phyloP scores from a whole-genome alignment of 2,888 invertebrate genomes.

The Drosophila kambysellisi region DNA sequence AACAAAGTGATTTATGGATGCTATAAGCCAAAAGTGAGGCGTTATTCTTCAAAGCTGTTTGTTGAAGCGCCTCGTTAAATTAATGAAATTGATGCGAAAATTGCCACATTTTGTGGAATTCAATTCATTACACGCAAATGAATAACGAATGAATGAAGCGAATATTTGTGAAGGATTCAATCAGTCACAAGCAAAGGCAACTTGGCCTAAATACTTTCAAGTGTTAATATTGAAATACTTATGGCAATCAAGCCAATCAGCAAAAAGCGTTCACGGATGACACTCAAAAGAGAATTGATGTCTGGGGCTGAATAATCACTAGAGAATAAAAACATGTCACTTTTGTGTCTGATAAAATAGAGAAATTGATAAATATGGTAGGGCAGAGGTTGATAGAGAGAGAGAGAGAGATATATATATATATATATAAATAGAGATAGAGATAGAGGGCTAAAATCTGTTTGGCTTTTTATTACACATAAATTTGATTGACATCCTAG shows the following conservation, averaged over 20 bases:
- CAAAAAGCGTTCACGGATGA: not conserved
- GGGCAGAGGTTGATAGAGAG: not conserved
- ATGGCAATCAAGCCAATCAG: not conserved
- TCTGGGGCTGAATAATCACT: not conserved
- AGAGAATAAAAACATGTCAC: not conserved
- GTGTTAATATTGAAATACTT: not conserved
- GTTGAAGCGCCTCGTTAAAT: not conserved
- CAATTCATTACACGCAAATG: not conserved
- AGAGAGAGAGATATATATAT: not conserved
- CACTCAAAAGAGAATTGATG: not conserved
- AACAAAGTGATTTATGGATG: constrained; percentile 43
- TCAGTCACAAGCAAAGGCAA: not conserved
- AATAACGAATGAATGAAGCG: not conserved
- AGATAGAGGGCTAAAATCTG: not conserved
- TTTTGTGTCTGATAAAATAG: not conserved
- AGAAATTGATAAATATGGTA: not conserved
- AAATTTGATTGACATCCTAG: not conserved
- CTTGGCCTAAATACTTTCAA: not conserved
- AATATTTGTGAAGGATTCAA: not conserved
- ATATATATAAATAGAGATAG: not conserved
- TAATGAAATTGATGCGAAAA: not conserved
- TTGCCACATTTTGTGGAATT: not conserved
- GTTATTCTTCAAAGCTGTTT: constrained; percentile 4
- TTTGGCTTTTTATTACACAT: not conserved
- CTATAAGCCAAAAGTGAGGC: not conserved